A percentile compares a stretch with the other conserved stretches of the same genome.
Conservation (phyloP, 2,797 vertebrate species). For the Phoeniculus purpureus region DNA sequence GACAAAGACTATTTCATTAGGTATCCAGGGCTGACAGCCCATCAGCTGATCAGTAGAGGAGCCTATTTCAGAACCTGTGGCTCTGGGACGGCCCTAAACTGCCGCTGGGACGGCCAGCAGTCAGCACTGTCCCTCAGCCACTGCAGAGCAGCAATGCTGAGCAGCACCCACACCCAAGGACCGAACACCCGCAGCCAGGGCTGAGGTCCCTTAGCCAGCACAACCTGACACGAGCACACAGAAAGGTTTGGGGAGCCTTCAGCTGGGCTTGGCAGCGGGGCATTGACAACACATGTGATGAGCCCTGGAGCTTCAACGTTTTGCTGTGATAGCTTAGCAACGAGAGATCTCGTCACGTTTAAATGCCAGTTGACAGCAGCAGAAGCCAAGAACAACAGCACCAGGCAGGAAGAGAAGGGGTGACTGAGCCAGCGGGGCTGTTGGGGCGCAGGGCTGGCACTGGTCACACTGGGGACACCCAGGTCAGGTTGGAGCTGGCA, state of each 20-base stretch:
- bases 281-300: constrained; percentile 37
- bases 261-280: constrained; percentile 48
- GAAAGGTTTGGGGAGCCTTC: background rate
- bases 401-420: constrained; percentile 62
- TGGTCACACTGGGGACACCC: rapidly evolving
- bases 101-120: rapidly evolving
- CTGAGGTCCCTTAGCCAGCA: background rate
- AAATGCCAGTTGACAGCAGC: constrained; percentile 78
- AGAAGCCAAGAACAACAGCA: constrained; percentile 75
- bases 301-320: constrained; percentile 67
- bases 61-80: background rate
- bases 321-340: constrained; percentile 72
- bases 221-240: background rate
- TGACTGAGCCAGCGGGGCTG: constrained; percentile 48
- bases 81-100: background rate
- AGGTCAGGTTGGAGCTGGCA: rapidly evolving
- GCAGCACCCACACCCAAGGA: no score
- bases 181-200: background rate
- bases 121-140: no score
- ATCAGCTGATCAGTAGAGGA: background rate
- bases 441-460: rapidly evolving
- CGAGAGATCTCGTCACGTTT: constrained; percentile 69
- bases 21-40: background rate
- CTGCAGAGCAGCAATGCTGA: no score
- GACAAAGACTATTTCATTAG: background rate